Evolutionary conservation across 2,888 invertebrate species (phyloP), one percentile per base, ranked within the genome.

Genomic region (Horisme vitalbata): DNA sequence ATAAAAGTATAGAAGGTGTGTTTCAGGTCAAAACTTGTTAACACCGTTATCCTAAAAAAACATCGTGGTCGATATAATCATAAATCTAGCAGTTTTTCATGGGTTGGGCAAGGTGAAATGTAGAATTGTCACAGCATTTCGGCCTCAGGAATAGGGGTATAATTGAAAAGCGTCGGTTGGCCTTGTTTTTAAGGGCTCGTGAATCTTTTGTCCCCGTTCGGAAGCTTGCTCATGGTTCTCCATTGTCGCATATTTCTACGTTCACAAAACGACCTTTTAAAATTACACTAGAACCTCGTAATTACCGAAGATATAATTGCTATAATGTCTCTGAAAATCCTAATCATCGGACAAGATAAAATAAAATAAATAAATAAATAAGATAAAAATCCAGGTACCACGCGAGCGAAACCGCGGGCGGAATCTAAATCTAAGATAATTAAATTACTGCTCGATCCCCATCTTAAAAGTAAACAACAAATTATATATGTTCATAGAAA

Each of bases 191-290:
- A 49, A 64, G 61, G 53, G 59, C 58, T 60, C 57, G 61, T 58
- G 57, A 67, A 61, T 65, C 68, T 69, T 68, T 72, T 71, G 69
- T 71, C 59, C 61, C 55, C 48, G 37, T 57, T 61, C 61, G 59
- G 55, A 59, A 56, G 63, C 56, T 59, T 59, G 46, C 51, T 50
- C 53, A 59, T 45, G 55, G 52, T 53, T 47, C 52, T 57, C 52
- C 49, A 62, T 59, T 60, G 61, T 61, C 45, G 58, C 55, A 50
- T 56, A 51, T 61, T 66, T 52, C 50, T 43, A 52, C 31, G 39
- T 33, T 53, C 47, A 57, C 60, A 66, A 62, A 65, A 52, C 41
- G 35, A 12, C 37, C 45, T 50, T 55, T 50, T 37, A 41, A 60
- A 59, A 48, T 49, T 48, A 49, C 52, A 49, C 39, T 52, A 52